Percentiles rank a stretch among this genome's conserved stretches.
Conservation (phyloP, 2,797 vertebrate species). For the Chromobotia macracanthus region DNA sequence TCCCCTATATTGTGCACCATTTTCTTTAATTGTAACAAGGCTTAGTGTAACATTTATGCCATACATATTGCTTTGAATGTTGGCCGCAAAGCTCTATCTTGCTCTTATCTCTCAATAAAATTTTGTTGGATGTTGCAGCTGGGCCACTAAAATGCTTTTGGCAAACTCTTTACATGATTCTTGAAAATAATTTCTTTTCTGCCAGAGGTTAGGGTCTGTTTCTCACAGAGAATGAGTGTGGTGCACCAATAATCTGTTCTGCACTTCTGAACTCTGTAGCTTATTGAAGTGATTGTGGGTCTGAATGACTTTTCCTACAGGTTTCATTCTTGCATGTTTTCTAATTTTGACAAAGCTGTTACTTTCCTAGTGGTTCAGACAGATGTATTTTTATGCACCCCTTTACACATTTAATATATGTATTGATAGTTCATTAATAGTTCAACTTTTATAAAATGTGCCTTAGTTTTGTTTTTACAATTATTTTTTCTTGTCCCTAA, state of each 20-base stretch:
- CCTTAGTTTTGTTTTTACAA: no score
- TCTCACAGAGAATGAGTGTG: not conserved
- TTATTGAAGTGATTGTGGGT: not conserved
- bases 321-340: not conserved
- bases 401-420: not conserved
- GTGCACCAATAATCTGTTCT: conserved; percentile 15
- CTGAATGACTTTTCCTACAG: not conserved
- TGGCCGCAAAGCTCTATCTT: not conserved
- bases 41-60: conserved; percentile 16
- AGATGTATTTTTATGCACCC: not conserved
- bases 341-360: not conserved
- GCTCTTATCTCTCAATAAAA: conserved; percentile 1
- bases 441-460: not conserved
- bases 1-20: not conserved
- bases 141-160: conserved; percentile 19
- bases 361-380: no score
- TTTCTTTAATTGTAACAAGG: not conserved
- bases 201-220: not conserved
- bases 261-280: not conserved
- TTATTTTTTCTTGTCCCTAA: not conserved
- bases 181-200: not conserved
- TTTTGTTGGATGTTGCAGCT: conserved; percentile 5
- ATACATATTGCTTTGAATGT: conserved; percentile 11
- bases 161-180: conserved; percentile 20
- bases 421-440: not conserved